These are phyloP conservation scores for Phylloscopus trochilus DNA, from an alignment of 2,113 vertebrate genomes.

Conservation along the genomic window DNA sequence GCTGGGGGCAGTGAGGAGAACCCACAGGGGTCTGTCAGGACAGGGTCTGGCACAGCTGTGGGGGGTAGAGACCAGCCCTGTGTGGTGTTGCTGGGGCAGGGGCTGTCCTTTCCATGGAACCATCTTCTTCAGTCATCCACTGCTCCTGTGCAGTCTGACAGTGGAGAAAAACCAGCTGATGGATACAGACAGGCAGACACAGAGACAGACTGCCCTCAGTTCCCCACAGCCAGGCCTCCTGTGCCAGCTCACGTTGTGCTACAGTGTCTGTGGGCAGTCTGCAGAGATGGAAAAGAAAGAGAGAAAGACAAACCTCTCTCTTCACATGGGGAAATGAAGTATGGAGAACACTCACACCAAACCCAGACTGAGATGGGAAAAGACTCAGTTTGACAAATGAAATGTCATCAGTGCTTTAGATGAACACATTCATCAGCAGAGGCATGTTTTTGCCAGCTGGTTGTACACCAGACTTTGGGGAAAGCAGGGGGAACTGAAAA, in stretches of 20 bases:
- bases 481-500: not conserved
- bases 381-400: not conserved
- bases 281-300: accelerated
- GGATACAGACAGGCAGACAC: not conserved
- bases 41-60: not conserved
- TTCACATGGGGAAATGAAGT: not conserved
- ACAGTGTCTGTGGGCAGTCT: not conserved
- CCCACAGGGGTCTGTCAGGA: not conserved
- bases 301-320: not conserved
- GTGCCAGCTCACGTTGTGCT: accelerated
- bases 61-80: not conserved
- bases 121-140: not conserved
- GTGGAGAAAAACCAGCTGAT: not conserved
- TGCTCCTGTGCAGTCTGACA: not conserved
- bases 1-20: not conserved
- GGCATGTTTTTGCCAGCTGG: not conserved
- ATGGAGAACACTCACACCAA: not conserved
- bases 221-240: accelerated
- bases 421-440: not conserved
- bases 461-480: not conserved
- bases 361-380: not conserved
- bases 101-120: not conserved
- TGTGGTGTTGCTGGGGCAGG: not conserved
- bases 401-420: not conserved
- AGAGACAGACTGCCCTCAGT: not conserved